phyloP scores from a whole-genome alignment of 2,113 vertebrate genomes.

The Amphilophus citrinellus region DNA sequence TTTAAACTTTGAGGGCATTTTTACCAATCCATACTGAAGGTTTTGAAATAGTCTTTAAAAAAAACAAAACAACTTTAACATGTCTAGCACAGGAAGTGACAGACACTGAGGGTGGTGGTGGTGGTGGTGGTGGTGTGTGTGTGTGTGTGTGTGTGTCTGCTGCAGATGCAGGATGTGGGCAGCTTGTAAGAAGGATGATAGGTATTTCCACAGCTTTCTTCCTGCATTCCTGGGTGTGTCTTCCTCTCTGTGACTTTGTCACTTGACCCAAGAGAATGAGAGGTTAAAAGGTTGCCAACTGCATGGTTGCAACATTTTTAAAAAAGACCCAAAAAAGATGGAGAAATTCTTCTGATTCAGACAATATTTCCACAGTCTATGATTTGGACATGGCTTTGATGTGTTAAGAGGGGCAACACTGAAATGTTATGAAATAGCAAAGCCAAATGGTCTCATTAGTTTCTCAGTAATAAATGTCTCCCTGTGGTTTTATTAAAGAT shows the following conservation, averaged over 20 bases:
- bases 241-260: constrained; percentile 58
- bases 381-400: constrained; percentile 10
- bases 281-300: constrained; percentile 56
- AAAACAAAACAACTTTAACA: neutral
- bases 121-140: neutral
- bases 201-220: constrained; percentile 59
- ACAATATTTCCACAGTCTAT: neutral
- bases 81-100: neutral
- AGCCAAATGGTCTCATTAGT: constrained; percentile 38
- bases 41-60: neutral
- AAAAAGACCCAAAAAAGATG: neutral
- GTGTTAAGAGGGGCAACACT: neutral
- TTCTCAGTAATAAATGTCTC: constrained; percentile 30
- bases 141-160: neutral
- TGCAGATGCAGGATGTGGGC: constrained; percentile 54
- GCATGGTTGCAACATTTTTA: neutral
- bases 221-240: constrained; percentile 56
- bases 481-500: constrained; percentile 15
- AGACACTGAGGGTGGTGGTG: neutral
- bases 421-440: constrained; percentile 13
- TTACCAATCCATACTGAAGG: neutral
- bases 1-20: neutral
- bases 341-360: neutral
- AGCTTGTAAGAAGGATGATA: constrained; percentile 42
- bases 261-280: constrained; percentile 37